Evolutionary conservation across 2,113 vertebrate species (phyloP).

Genomic region (Poeciliopsis retropinna): DNA sequence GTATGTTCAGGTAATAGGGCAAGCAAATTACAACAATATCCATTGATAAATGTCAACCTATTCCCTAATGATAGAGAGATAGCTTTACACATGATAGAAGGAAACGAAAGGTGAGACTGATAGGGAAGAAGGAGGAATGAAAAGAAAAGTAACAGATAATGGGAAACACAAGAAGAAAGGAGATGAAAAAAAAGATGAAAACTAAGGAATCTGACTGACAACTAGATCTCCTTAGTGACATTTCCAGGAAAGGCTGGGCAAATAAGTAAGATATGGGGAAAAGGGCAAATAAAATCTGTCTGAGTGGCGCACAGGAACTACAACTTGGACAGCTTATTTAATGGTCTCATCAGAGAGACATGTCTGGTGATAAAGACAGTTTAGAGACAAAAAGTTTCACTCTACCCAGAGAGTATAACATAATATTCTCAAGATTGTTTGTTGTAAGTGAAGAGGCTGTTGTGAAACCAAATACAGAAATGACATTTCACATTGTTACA

Average conservation of each 20-base stretch:
- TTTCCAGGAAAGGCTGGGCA: slow-evolving; percentile 61
- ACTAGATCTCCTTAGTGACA: slow-evolving; percentile 61
- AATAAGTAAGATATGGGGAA: slow-evolving; percentile 62
- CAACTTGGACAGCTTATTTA: slow-evolving; percentile 40
- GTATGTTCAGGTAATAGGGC: slow-evolving; percentile 51
- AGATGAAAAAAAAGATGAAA: slow-evolving; percentile 26
- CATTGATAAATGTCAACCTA: slow-evolving; percentile 67
- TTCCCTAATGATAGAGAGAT: slow-evolving; percentile 36
- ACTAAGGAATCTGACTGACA: slow-evolving; percentile 36
- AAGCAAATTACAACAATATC: slow-evolving; percentile 67
- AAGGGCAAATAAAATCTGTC: slow-evolving; percentile 51
- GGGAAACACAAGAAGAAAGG: slow-evolving; percentile 8
- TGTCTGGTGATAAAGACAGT: slow-evolving; percentile 35
- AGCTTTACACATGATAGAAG: slow-evolving; percentile 49
- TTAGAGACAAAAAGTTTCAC: slow-evolving; percentile 39
- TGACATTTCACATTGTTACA: background rate
- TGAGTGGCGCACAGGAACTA: slow-evolving; percentile 37
- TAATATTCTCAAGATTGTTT: slow-evolving; percentile 39
- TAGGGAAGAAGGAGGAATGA: background rate
- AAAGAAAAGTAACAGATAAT: slow-evolving; percentile 8
- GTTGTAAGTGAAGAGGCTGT: background rate
- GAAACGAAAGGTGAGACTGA: slow-evolving; percentile 48
- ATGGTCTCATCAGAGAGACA: slow-evolving; percentile 43
- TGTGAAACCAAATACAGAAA: background rate
- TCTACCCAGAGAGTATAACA: slow-evolving; percentile 22